Evolutionary conservation across 2,888 invertebrate species (phyloP).

Genomic region (Eugnorisma glareosa): DNA sequence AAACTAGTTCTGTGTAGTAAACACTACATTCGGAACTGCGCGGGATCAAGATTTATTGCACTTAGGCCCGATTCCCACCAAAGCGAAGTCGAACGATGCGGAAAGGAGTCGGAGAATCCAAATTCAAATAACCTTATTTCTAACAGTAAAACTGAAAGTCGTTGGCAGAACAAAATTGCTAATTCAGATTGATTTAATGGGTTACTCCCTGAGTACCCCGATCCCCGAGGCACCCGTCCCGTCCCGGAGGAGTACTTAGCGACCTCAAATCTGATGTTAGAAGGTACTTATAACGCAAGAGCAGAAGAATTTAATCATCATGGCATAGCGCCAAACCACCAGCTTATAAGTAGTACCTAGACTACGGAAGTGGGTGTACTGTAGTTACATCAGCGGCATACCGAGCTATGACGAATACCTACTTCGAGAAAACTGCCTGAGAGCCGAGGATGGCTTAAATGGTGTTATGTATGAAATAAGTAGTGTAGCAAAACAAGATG

Average conservation of each 20-base stretch:
- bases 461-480: conserved; percentile 30
- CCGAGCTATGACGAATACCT: conserved; percentile 41
- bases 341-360: conserved; percentile 34
- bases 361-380: conserved; percentile 49
- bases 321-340: conserved; percentile 28
- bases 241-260: no score
- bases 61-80: neutral
- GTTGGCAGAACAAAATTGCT: neutral
- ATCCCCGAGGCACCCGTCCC: no score
- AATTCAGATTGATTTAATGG: no score
- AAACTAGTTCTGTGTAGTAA: conserved; percentile 37
- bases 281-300: no score
- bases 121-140: neutral
- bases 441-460: conserved; percentile 3
- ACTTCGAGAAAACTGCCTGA: conserved; percentile 42
- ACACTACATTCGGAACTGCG: conserved; percentile 35
- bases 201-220: no score
- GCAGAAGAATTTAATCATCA: conserved; percentile 11
- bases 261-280: no score
- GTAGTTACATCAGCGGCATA: conserved; percentile 52
- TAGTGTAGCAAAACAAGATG: neutral
- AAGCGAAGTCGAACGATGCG: no score
- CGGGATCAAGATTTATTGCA: conserved; percentile 42
- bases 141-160: neutral
- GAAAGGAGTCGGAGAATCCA: no score